Base-by-base conservation (phyloP, 2,113 vertebrate species). In the Aix galericulata region DNA sequence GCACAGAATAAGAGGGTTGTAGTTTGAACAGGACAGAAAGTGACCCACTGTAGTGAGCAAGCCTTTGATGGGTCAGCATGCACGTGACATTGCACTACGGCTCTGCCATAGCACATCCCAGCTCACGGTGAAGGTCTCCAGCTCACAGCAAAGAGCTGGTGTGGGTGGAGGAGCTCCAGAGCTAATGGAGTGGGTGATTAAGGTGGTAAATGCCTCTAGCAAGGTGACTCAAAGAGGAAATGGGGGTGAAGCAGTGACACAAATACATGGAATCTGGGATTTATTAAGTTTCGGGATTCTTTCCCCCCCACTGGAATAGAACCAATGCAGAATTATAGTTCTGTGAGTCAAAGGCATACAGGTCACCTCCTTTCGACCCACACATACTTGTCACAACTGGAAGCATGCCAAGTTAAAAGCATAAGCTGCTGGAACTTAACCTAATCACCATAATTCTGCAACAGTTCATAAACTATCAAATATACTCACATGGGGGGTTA, bases 391-490 rank as follows among this genome's bases (percentile, higher is more conserved):
- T 56, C 68, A 68, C 63, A 44, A 3, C 38, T 86, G 94, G 91
- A 84, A 15, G 18, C 22, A 9, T 9, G 77, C 76, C 88, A 93
- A 86, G 52, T 60, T 81, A 86, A 81, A 74, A 91, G 44, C 77
- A 64, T 46, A 84, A 95, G 50, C 32, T 68, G 10, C 76, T 60
- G 83, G 78, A 42, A 52, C 38, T 93, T 92, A 75, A 92, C 58
- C 83, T 95, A 78, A 86, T 40, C 56, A 48, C 55, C 77, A 68
- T 95, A 95, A 76, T 60, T 95, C 69, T 91, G 74, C 69, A 91
- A 22, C 34, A 69, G 74, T 73, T 94, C 86, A 73, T 66, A 79
- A 84, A 88, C 29, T 52, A 62, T 62, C 62, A 56, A 68, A 31
- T 20, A 81, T 17, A 29, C 74, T 89, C 20, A 81, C n/a, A 53